These are phyloP conservation scores for Scaptomyza caliginosa DNA, from an alignment of 2,888 invertebrate genomes.

Conservation along the genomic window DNA sequence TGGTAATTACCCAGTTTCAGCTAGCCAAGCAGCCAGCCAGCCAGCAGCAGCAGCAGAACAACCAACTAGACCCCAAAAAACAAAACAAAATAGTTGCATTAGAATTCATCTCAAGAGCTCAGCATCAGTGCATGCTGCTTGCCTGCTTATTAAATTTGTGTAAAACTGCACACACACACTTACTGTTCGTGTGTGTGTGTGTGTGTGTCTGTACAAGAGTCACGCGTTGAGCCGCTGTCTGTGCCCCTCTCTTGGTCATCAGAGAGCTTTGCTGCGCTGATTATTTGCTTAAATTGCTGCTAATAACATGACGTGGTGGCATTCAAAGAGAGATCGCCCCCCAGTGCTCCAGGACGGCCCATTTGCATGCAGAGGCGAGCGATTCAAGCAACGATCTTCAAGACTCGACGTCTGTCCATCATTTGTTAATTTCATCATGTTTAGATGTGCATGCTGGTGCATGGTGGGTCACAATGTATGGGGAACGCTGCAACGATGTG, in stretches of 20 bases:
- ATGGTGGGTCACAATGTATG: not conserved
- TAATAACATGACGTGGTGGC: conserved; percentile 83
- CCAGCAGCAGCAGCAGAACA: conserved; percentile 22
- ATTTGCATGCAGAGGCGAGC: conserved; percentile 58
- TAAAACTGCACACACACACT: conserved; percentile 39
- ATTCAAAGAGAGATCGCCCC: conserved; percentile 64
- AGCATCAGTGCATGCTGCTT: conserved; percentile 35
- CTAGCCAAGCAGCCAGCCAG: conserved; percentile 3
- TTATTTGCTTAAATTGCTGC: conserved; percentile 84
- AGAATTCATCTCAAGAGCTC: conserved; percentile 46
- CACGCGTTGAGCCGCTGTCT: conserved; percentile 59
- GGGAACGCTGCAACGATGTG: conserved; percentile 35
- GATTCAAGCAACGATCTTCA: conserved; percentile 17
- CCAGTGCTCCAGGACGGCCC: conserved; percentile 59
- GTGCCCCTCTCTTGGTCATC: conserved; percentile 18
- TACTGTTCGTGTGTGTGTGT: conserved; percentile 55
- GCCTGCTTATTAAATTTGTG: conserved; percentile 68
- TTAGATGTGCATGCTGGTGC: conserved; percentile 11
- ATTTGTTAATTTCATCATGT: conserved; percentile 81
- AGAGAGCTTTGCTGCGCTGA: conserved; percentile 71
- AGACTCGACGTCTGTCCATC: conserved; percentile 77
- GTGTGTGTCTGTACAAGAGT: conserved; percentile 34
- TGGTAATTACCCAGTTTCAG: conserved; percentile 74
- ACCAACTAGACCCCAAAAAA: conserved; percentile 36
- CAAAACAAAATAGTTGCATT: conserved; percentile 22